phyloP scores from a whole-genome alignment of 2,113 vertebrate genomes.

The Mobula birostris region DNA sequence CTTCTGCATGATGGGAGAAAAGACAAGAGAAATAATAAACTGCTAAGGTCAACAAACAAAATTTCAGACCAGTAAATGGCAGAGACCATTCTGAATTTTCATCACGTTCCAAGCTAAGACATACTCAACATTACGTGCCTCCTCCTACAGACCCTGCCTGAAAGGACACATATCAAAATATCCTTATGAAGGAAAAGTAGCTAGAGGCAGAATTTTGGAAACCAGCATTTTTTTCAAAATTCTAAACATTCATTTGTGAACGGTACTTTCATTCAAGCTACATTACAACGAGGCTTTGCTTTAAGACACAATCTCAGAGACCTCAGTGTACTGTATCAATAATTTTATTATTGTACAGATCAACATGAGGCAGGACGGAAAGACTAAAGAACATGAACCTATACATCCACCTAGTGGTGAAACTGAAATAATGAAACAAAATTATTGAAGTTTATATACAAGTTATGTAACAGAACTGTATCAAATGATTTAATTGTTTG shows the following conservation, averaged over 20 bases:
- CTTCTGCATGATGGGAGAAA: too few relatives aligned
- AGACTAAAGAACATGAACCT: background rate
- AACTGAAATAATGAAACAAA: background rate
- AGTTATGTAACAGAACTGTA: background rate
- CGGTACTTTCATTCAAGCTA: background rate
- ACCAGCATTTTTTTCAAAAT: background rate
- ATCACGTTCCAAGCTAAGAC: background rate
- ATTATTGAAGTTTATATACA: background rate
- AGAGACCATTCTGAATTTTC: background rate
- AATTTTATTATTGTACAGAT: background rate
- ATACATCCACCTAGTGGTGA: slow-evolving; percentile 18
- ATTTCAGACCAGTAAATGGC: background rate
- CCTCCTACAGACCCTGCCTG: background rate
- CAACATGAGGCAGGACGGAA: background rate
- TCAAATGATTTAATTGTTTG: background rate
- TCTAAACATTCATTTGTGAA: background rate
- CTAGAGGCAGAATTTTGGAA: background rate
- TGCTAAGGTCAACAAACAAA: background rate
- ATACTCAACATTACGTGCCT: background rate
- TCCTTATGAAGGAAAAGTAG: background rate
- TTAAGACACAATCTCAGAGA: background rate
- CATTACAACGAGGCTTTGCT: background rate
- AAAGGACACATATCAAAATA: background rate
- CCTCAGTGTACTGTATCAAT: too few relatives aligned
- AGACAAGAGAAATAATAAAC: background rate